Conservation (phyloP, 1,140 invertebrate genomes). For the Camponotus floridanus region DNA sequence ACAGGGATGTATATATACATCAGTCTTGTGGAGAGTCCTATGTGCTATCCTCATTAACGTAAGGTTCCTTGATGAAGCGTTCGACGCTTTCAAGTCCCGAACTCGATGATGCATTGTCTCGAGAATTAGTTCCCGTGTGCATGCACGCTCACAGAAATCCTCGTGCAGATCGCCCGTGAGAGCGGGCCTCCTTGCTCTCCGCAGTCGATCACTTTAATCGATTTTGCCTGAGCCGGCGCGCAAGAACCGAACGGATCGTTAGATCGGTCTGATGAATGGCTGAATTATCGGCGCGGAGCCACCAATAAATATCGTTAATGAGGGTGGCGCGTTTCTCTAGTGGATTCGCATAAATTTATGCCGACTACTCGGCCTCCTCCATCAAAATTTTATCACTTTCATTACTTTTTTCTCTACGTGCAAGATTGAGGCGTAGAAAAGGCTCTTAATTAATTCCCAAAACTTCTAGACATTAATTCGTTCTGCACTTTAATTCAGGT, state of each 20-base stretch:
- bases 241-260: conserved; percentile 77
- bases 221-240: conserved; percentile 71
- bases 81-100: conserved; percentile 57
- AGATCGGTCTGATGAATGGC: conserved; percentile 78
- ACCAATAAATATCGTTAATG: conserved; percentile 80
- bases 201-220: conserved; percentile 80
- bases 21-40: conserved; percentile 4
- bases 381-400: conserved; percentile 73
- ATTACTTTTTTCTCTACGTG: not conserved
- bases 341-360: conserved; percentile 72
- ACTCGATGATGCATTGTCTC: conserved; percentile 75
- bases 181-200: conserved; percentile 42
- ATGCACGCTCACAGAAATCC: conserved; percentile 53
- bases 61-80: conserved; percentile 68
- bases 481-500: not conserved
- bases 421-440: conserved; percentile 37
- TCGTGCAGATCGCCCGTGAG: conserved; percentile 57
- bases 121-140: conserved; percentile 72
- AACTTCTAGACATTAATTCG: conserved; percentile 4
- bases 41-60: conserved; percentile 64
- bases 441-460: conserved; percentile 40
- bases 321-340: conserved; percentile 64
- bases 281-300: conserved; percentile 77
- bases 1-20: conserved; percentile 10
- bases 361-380: conserved; percentile 51